Evolutionary conservation across 2,888 invertebrate species (phyloP).

Genomic region (Spilarctia lutea): DNA sequence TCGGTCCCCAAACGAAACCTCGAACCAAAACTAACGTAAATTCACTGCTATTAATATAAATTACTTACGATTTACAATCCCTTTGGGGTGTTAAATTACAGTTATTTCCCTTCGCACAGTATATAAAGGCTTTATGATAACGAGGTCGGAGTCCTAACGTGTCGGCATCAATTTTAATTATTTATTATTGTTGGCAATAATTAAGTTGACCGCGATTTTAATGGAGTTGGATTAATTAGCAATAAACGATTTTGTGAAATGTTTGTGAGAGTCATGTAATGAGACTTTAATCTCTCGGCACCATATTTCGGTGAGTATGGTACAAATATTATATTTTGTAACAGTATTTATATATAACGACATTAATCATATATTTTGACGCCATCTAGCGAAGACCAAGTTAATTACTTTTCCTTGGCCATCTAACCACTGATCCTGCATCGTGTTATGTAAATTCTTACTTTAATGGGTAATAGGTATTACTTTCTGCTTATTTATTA

Average conservation of each 20-base stretch:
- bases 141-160: constrained; percentile 62
- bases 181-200: constrained; percentile 63
- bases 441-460: background rate
- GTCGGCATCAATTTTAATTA: constrained; percentile 72
- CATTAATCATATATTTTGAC: background rate
- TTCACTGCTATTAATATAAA: constrained; percentile 82
- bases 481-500: too few species aligned
- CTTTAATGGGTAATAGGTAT: background rate
- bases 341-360: background rate
- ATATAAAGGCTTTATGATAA: constrained; percentile 69
- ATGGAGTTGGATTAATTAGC: constrained; percentile 45
- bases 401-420: background rate
- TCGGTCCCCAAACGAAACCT: constrained; percentile 76
- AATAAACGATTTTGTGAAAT: constrained; percentile 30
- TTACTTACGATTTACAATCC: constrained; percentile 82
- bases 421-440: background rate
- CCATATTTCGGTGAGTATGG: background rate
- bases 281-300: background rate
- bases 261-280: background rate
- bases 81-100: constrained; percentile 76
- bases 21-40: constrained; percentile 78
- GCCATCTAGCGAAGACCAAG: background rate
- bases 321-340: background rate
- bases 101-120: constrained; percentile 70
- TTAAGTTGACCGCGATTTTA: constrained; percentile 54